Conservation (phyloP, 2,113 vertebrate genomes). For the Rhegmatorhina hoffmannsi region DNA sequence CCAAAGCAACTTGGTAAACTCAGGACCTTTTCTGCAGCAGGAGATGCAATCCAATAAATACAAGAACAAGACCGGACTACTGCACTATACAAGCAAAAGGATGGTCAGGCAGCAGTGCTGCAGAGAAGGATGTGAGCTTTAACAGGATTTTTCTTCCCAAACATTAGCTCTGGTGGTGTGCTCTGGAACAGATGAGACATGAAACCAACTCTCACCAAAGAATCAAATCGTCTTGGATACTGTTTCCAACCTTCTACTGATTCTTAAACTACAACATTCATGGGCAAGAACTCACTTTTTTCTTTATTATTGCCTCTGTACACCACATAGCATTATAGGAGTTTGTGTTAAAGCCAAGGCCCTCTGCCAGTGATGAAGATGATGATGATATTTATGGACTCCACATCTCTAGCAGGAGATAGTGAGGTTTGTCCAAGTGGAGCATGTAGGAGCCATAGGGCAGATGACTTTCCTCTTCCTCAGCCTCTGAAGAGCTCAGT, state of each 20-base stretch:
- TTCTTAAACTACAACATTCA: neutral
- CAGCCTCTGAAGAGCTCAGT: neutral
- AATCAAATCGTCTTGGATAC: neutral
- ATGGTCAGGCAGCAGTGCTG: neutral
- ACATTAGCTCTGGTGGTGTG: neutral
- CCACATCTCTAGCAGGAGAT: neutral
- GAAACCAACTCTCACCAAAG: neutral
- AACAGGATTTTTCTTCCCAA: neutral
- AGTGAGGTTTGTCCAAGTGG: neutral
- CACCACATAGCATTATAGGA: neutral
- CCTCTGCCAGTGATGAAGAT: neutral
- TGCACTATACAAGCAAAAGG: neutral
- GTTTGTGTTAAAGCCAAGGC: neutral
- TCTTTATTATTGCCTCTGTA: neutral
- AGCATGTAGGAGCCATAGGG: neutral
- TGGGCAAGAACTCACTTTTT: neutral
- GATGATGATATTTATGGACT: neutral
- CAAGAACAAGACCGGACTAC: neutral
- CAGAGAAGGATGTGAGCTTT: neutral
- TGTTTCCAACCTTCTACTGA: neutral
- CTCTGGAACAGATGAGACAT: accelerated
- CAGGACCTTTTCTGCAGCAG: neutral
- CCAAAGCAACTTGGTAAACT: neutral
- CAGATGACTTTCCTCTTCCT: neutral
- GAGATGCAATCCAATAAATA: neutral